Base-by-base conservation (phyloP, 2,113 vertebrate species). In the Pimephales promelas region DNA sequence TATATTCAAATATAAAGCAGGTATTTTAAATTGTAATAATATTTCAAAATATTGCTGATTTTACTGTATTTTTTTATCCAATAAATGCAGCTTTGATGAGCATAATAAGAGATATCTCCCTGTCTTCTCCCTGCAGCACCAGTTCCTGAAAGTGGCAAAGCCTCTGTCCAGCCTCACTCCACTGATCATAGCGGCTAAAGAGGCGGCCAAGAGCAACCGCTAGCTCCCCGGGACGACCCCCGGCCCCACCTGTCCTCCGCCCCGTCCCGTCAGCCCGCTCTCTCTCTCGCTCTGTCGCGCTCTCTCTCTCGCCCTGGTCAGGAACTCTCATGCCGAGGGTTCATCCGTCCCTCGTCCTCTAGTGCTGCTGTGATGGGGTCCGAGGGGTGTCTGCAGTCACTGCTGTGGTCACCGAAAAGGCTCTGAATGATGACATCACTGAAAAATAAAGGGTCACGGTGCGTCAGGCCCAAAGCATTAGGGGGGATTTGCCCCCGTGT, bases 91-190 rank as follows among this genome's bases (percentile, higher is more conserved):
- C 9, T 3, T 34, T 4, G 16, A 3, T 66, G 31, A 34, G 62
- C 8, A 10, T 9, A 68, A 36, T 4, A 68, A 68, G 18, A 10
- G 62, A 66, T 18, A 3, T 68, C 31, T 47, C n/a, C n/a, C 71
- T 54, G 14, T 75, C 40, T 47, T 16, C 36, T 43, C 40, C 80
- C 66, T 77, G 31, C 90, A 99, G 98, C 98, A 99, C 89, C 97
- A 97, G 84, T 99, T 99, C 87, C 93, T 99, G 91, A 99, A 98
- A 92, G 94, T 97, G 86, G 98, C 98, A 43, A 98, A 98, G 89
- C 98, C 98, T 3, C 95, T 99, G 0, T 98, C 97, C 81, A 98
- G 97, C 86, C 97, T 99, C 86, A 99, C 98, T 26, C 98, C 97
- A 73, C 94, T 99, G 89, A 99, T 99, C n/a, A 85, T 97, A 77